Conservation (phyloP, 2,797 vertebrate species). For the Enteromius radiatus region DNA sequence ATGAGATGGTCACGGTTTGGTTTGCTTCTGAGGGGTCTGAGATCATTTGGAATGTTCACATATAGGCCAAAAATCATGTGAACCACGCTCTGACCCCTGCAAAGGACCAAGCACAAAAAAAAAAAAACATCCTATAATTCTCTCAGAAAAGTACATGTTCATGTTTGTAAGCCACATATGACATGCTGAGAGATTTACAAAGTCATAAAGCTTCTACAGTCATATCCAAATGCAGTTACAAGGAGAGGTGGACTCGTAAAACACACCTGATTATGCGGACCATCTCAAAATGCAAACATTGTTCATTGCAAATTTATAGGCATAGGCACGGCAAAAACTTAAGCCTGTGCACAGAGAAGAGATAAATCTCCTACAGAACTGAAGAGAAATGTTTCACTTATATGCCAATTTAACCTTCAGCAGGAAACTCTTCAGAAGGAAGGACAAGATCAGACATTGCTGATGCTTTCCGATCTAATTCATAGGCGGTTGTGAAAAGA, state of each 20-base stretch:
- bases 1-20: too few relatives aligned
- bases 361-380: neutral
- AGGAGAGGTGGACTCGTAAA: conserved; percentile 14
- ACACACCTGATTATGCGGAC: neutral
- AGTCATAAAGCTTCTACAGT: conserved; percentile 25
- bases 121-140: neutral
- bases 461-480: conserved; percentile 30
- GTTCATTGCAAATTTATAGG: neutral
- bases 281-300: neutral
- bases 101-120: too few relatives aligned
- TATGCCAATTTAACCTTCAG: conserved; percentile 58
- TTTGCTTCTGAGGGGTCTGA: too few relatives aligned
- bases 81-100: too few relatives aligned
- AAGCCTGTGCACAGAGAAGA: neutral
- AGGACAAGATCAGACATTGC: conserved; percentile 43
- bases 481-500: neutral
- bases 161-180: neutral
- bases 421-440: conserved; percentile 48
- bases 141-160: neutral
- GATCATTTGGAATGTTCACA: too few relatives aligned
- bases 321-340: neutral
- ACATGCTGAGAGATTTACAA: neutral
- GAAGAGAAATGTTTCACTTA: neutral
- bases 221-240: conserved; percentile 29
- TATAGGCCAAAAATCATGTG: too few relatives aligned